phyloP scores from a whole-genome alignment of 64 coral and sea anemone genomes.

The Catalaphyllia jardinei region DNA sequence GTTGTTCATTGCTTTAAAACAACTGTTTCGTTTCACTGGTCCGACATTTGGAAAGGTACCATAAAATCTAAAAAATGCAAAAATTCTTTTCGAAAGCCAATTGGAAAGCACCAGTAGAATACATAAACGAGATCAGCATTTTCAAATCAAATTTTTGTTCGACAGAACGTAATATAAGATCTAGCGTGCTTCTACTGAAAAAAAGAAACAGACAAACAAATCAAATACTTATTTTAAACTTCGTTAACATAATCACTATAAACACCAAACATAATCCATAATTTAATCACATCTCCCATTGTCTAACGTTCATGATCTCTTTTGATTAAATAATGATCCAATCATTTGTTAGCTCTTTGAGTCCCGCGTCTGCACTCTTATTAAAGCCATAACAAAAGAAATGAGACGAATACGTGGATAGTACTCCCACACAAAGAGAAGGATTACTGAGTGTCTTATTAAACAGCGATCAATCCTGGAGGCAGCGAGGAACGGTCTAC shows the following conservation, averaged over 20 bases:
- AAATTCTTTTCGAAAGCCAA: too few relatives aligned
- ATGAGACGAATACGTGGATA: not conserved
- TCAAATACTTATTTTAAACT: not conserved
- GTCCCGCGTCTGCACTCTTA: not conserved
- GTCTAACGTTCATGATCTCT: not conserved
- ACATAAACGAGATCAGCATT: too few relatives aligned
- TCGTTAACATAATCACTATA: too few relatives aligned
- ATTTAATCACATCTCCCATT: not conserved
- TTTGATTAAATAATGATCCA: conserved; percentile 3
- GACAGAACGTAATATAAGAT: not conserved
- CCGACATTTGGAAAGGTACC: too few relatives aligned
- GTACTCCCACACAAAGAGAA: not conserved
- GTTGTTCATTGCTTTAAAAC: too few relatives aligned
- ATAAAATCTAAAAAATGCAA: too few relatives aligned
- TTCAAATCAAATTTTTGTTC: too few relatives aligned
- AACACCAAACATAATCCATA: not conserved
- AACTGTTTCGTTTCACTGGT: too few relatives aligned
- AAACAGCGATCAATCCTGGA: not conserved
- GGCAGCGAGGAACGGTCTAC: not conserved
- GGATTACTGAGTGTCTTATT: not conserved
- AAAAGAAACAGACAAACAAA: not conserved
- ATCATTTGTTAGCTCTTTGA: not conserved
- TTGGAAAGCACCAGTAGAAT: too few relatives aligned
- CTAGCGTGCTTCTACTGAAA: not conserved
- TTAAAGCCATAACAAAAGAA: not conserved